Base-by-base conservation (phyloP, 2,113 vertebrate genomes). In the Ochotona princeps region DNA sequence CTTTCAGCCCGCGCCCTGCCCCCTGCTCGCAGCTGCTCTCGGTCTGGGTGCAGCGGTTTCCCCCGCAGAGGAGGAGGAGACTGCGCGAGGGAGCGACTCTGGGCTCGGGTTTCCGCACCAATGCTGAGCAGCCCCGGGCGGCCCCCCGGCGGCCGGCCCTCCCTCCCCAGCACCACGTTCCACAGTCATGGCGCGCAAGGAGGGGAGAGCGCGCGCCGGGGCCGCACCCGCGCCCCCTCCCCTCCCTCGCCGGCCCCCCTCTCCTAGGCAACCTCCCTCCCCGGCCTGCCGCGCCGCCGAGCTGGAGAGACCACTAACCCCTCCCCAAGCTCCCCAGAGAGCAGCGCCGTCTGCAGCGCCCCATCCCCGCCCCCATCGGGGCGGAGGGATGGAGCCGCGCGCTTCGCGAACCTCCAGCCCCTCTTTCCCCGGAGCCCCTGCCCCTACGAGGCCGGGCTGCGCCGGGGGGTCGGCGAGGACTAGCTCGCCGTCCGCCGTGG, bases 181-280 rank as follows among this genome's bases (percentile, higher is more conserved):
- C 95, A 95, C 96, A 97, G 97, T 94, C 96, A 97, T 96, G 97
- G 97, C 97, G 97, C 89, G 83, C 86, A 89, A 83, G 92, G 93
- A 85, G 95, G 95, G 95, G 85, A 90, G 95, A 63, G 73, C 66
- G 87, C 92, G 75, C 51, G 84, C 85, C 66, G 89, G 38, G 54
- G 81, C 94, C 6, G 92, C 88, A 66, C 91, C 66, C 90, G 74
- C 89, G 60, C 78, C 81, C 83, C 87, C 86, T 78, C 87, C 83
- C 60, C 25, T 23, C 83, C 60, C 85, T 90, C 26, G 85, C 70
- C 72, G 60, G 76, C 83, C 89, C 67, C 93, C 94, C 95, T 97
- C 95, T 96, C 96, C 96, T 96, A 95, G 96, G 96, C 96, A 96
- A 96, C 96, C 87, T 85, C 94, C 92, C 94, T 83, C 82, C 94